phyloP scores from a whole-genome alignment of 2,797 vertebrate genomes.

The Trachops cirrhosus region DNA sequence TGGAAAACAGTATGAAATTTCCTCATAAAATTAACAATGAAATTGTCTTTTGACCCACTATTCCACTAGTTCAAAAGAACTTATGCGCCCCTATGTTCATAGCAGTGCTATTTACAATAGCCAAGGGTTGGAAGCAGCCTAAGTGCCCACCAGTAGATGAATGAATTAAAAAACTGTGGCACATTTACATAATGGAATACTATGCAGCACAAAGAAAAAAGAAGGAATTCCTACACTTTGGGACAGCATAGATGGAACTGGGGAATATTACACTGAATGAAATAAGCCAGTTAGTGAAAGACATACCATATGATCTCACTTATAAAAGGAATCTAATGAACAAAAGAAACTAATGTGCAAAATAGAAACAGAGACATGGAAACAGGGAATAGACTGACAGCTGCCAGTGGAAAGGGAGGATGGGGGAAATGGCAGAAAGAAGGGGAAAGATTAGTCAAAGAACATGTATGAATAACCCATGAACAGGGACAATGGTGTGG shows the following conservation, averaged over 20 bases:
- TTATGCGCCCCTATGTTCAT: not conserved
- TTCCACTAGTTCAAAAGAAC: not conserved
- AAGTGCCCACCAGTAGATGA: not conserved
- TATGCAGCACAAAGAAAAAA: not conserved
- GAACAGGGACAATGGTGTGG: not conserved
- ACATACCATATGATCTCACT: not conserved
- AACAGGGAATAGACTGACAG: not conserved
- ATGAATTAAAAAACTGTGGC: not conserved
- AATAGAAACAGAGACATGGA: not conserved
- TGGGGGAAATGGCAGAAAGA: not conserved
- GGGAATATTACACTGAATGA: not conserved
- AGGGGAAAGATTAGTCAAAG: not conserved
- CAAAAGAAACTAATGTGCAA: not conserved
- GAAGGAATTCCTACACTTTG: not conserved
- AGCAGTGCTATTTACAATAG: not conserved
- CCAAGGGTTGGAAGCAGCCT: not conserved
- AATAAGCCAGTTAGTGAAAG: not conserved
- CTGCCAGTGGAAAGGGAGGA: not conserved
- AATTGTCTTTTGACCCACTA: not conserved
- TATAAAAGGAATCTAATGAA: not conserved
- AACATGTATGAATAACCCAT: not conserved
- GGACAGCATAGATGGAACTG: not conserved
- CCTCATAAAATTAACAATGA: not conserved
- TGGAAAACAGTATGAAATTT: not conserved
- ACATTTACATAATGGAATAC: not conserved